Percentiles rank a stretch among this genome's conserved stretches.
These are phyloP conservation scores for Umimayanthus chanpuru DNA, from an alignment of 92 coral and sea anemone genomes.

Conservation along the genomic window DNA sequence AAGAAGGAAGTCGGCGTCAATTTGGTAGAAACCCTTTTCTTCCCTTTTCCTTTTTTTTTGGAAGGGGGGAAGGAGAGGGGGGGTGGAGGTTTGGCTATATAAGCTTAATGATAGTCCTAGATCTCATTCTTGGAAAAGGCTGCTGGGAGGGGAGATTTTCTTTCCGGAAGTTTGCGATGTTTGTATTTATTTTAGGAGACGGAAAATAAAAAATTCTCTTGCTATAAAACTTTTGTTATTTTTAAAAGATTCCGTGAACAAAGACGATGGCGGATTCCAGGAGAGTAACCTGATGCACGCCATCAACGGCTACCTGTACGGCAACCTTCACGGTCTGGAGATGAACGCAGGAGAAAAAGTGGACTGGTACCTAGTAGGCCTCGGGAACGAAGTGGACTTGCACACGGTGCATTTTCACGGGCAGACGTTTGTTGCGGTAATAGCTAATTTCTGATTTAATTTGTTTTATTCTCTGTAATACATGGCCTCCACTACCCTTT, in stretches of 20 bases:
- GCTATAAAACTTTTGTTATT: background rate
- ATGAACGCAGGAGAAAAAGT: slow-evolving; percentile 55
- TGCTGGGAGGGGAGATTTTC: no score
- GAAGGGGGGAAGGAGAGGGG: no score
- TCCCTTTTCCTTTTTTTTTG: no score
- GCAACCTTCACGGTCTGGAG: slow-evolving; percentile 47
- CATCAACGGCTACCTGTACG: slow-evolving; percentile 55
- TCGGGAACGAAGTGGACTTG: slow-evolving; percentile 60
- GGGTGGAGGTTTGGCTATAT: no score
- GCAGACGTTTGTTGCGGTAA: slow-evolving; percentile 56
- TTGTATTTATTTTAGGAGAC: background rate
- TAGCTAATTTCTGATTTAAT: background rate
- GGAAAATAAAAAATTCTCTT: background rate
- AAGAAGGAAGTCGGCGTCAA: no score
- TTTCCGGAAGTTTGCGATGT: no score
- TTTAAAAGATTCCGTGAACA: slow-evolving; percentile 20
- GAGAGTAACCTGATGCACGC: slow-evolving; percentile 59
- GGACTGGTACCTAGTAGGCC: slow-evolving; percentile 60
- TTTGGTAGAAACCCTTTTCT: no score
- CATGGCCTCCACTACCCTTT: no score
- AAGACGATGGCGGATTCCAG: slow-evolving; percentile 43
- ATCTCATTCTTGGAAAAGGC: no score
- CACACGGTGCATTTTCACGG: slow-evolving; percentile 66
- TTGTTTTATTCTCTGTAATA: no score
- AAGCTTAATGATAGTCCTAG: no score